Conservation (phyloP, 2,888 invertebrate genomes). For the Sesamia inferens region DNA sequence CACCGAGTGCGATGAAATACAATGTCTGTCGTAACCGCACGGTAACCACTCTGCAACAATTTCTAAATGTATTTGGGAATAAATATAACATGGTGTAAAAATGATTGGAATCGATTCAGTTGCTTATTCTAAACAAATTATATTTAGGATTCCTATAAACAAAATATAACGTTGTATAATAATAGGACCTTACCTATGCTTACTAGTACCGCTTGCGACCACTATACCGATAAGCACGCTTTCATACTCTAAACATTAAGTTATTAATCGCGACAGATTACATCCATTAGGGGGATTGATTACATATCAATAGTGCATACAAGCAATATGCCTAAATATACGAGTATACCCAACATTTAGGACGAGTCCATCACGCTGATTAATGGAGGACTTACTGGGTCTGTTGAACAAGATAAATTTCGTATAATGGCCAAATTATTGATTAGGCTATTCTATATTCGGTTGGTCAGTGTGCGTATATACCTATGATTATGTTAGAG, state of each 20-base stretch:
- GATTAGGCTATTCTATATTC: not conserved
- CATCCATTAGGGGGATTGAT: slow-evolving; percentile 26
- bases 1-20: no score
- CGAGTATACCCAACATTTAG: not conserved
- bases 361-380: slow-evolving; percentile 19
- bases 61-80: no score
- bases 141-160: no score
- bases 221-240: not conserved
- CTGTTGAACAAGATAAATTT: not conserved
- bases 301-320: slow-evolving; percentile 7
- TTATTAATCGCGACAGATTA: slow-evolving; percentile 23
- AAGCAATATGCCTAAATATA: not conserved
- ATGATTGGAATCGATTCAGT: no score
- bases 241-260: not conserved
- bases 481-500: no score
- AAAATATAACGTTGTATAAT: no score
- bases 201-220: not conserved
- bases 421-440: slow-evolving; percentile 11
- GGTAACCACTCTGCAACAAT: no score
- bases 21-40: no score
- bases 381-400: slow-evolving; percentile 11
- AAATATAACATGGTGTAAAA: no score
- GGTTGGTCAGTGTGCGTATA: not conserved
- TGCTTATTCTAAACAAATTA: no score
- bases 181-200: no score